Evolutionary conservation across 1,140 invertebrate species (phyloP).

Genomic region (Rhysida immarginata): DNA sequence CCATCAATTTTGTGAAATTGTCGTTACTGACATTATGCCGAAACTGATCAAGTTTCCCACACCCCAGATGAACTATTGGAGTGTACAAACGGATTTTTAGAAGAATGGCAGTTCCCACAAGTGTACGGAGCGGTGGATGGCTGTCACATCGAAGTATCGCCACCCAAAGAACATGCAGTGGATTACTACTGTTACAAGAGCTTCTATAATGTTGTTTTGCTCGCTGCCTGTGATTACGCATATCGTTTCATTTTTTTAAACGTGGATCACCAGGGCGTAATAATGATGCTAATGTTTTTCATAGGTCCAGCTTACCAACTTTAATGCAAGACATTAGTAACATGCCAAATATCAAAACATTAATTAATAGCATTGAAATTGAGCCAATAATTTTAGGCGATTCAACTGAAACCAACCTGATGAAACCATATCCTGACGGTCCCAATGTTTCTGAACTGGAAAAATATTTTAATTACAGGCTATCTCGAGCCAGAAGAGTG

Average conservation of each 20-base stretch:
- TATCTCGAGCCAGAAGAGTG: background rate
- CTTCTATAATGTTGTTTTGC: background rate
- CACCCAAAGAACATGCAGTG: background rate
- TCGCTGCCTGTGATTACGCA: background rate
- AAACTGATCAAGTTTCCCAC: background rate
- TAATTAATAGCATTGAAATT: background rate
- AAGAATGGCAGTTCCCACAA: constrained; percentile 1
- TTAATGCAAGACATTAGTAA: background rate
- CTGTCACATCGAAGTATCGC: background rate
- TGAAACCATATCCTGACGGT: constrained; percentile 2
- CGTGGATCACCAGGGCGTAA: constrained; percentile 1
- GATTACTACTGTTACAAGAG: constrained; percentile 6
- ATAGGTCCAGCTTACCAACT: background rate
- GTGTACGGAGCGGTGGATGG: background rate
- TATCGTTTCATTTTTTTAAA: background rate
- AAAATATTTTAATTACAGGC: background rate
- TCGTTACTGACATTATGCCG: background rate
- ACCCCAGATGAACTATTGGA: background rate
- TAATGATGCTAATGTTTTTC: background rate
- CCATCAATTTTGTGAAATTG: background rate
- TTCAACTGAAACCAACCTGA: background rate
- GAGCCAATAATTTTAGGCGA: background rate
- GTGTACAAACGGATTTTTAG: background rate
- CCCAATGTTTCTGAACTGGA: background rate
- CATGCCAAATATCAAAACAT: background rate